Evolutionary conservation across 2,888 invertebrate species (phyloP).

Genomic region (Apotomis betuletana): DNA sequence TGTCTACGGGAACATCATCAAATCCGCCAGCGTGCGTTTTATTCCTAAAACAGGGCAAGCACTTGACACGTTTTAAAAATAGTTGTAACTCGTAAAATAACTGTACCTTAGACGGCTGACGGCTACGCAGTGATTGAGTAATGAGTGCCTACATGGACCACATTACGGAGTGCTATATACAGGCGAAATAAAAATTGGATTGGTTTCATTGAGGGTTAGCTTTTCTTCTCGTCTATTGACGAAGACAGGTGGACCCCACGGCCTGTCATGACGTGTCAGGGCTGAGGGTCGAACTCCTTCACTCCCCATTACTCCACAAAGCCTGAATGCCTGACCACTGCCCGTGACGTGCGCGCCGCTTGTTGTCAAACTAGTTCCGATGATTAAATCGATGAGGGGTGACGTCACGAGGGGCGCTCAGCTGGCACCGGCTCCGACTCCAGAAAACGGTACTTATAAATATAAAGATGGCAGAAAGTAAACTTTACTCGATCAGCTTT

Average conservation of each 20-base stretch:
- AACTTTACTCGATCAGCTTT: not conserved
- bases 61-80: too few species aligned
- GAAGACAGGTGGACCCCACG: not conserved
- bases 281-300: not conserved
- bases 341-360: slow-evolving; percentile 20
- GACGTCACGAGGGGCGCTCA: slow-evolving; percentile 27
- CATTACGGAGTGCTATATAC: too few species aligned
- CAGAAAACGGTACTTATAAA: not conserved
- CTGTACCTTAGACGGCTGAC: too few species aligned
- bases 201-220: too few species aligned
- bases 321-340: slow-evolving; percentile 13
- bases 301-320: not conserved
- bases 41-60: too few species aligned
- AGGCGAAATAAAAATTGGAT: too few species aligned
- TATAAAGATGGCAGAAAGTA: not conserved
- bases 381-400: slow-evolving; percentile 28
- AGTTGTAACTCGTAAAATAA: too few species aligned
- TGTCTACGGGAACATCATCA: too few species aligned
- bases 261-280: not conserved
- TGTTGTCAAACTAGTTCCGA: slow-evolving; percentile 24
- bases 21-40: too few species aligned
- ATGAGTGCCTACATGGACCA: too few species aligned
- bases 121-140: too few species aligned
- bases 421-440: not conserved
- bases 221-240: not conserved